Percentiles rank a stretch among this genome's conserved stretches.
Conservation (phyloP, 1,140 invertebrate species). For the Marisa cornuarietis region DNA sequence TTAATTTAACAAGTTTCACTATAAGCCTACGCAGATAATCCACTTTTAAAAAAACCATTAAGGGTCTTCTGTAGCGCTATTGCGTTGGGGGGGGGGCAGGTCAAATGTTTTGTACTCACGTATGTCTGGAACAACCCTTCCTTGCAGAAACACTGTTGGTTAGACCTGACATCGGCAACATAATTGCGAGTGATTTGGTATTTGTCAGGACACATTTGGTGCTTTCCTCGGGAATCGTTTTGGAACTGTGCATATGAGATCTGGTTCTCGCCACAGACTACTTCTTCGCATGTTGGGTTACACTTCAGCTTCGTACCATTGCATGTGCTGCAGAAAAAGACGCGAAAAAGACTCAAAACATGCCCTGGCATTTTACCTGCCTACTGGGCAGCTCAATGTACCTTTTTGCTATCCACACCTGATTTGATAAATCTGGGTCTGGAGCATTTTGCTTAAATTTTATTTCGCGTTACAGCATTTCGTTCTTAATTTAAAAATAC, state of each 20-base stretch:
- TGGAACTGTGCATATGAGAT: not conserved
- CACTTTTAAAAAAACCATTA: not conserved
- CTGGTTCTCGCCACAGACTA: conserved; percentile 11
- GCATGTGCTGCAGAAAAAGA: conserved; percentile 8
- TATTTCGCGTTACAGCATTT: too few relatives aligned
- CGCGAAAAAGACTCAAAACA: too few relatives aligned
- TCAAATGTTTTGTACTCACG: not conserved
- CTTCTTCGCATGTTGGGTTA: conserved; percentile 5
- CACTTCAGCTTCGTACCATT: conserved; percentile 8
- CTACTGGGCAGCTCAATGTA: too few relatives aligned
- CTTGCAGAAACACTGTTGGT: conserved; percentile 20
- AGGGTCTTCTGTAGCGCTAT: not conserved
- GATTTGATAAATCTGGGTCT: too few relatives aligned
- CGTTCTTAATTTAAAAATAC: too few relatives aligned
- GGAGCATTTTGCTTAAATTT: too few relatives aligned
- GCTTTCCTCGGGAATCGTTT: not conserved
- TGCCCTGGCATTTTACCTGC: too few relatives aligned
- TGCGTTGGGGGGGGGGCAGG: too few relatives aligned
- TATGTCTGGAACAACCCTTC: conserved; percentile 6
- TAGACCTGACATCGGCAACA: conserved; percentile 13
- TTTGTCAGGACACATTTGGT: conserved; percentile 13
- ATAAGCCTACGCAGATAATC: not conserved
- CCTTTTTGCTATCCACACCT: too few relatives aligned
- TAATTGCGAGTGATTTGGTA: conserved; percentile 11
- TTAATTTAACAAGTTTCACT: too few relatives aligned